Base-by-base conservation (phyloP, 2,888 invertebrate species). In the Morpho deidamia region DNA sequence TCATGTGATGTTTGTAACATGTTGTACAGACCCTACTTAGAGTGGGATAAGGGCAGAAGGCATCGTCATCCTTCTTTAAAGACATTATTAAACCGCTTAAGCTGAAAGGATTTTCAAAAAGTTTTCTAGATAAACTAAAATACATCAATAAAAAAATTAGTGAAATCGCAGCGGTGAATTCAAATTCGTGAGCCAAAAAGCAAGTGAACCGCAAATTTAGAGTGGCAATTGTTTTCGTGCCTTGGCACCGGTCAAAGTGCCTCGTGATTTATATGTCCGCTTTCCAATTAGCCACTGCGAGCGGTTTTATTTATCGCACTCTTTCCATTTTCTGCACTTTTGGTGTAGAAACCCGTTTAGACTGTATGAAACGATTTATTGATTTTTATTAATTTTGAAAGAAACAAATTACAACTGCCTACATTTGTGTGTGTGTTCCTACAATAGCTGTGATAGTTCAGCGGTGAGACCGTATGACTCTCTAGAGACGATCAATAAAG, bases 281-380 rank as follows among this genome's bases (percentile, higher is more conserved):
- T 78, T 82, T 80, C 79, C 83, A 86, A 85, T 86, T 87, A 87
- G 86, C 79, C 69, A 75, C 70, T 68, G 64, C 71, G 73, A 76
- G 74, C 69, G 74, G 76, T 78, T 83, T 85, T 85, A 85, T 86
- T 85, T 85, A 83, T 83, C 74, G 74, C 63, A 71, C 81, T 82
- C 80, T 81, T 78, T 76, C 79, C 71, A 78, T 83, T 83, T 81
- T 76, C 79, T 76, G 68, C 77, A 80, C 76, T 81, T 83, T 82
- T 78, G 75, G 79, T 67, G 71, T 45, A 44, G 35, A 44, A 14
- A n/a, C n/a, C 33, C 8, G 39, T 55, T 61, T 35, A 53, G 33
- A 46, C 11, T 10, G 11, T 55, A 14, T 56, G 47, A 44, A n/a
- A 55, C 51, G 59, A 55, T 11, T 49, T 40, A 14, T 53, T 32